Conservation (phyloP, 2,888 invertebrate species). For the Odontothrips loti region DNA sequence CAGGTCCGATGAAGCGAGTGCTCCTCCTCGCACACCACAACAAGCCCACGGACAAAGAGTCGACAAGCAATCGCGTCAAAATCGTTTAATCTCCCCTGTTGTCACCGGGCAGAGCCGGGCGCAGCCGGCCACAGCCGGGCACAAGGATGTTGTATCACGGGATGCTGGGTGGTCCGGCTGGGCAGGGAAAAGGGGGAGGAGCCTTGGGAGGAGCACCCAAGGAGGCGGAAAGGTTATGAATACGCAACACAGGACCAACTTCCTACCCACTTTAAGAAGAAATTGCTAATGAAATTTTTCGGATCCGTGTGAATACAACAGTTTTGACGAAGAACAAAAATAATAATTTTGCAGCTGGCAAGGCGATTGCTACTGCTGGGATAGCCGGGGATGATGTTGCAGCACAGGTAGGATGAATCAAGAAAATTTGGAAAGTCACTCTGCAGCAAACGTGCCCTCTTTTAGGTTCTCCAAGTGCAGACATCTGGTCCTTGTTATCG, state of each 20-base stretch:
- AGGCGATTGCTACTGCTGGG: too few relatives aligned
- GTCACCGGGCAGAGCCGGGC: conserved; percentile 7
- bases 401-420: background rate
- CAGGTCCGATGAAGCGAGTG: background rate
- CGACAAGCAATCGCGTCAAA: conserved; percentile 12
- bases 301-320: too few relatives aligned
- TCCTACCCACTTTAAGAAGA: too few relatives aligned
- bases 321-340: too few relatives aligned
- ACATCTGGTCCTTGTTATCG: background rate
- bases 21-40: conserved; percentile 7
- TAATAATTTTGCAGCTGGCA: too few relatives aligned
- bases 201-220: too few relatives aligned
- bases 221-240: too few relatives aligned
- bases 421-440: background rate
- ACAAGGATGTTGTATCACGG: background rate
- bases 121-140: background rate
- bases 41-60: background rate
- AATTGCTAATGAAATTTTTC: too few relatives aligned
- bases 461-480: too few relatives aligned
- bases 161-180: background rate
- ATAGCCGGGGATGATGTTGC: too few relatives aligned
- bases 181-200: background rate
- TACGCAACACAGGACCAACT: too few relatives aligned
- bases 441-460: too few relatives aligned
- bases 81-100: conserved; percentile 19